These are phyloP conservation scores for Sinohyriopsis cumingii DNA, from an alignment of 2,888 invertebrate genomes.

Conservation along the genomic window DNA sequence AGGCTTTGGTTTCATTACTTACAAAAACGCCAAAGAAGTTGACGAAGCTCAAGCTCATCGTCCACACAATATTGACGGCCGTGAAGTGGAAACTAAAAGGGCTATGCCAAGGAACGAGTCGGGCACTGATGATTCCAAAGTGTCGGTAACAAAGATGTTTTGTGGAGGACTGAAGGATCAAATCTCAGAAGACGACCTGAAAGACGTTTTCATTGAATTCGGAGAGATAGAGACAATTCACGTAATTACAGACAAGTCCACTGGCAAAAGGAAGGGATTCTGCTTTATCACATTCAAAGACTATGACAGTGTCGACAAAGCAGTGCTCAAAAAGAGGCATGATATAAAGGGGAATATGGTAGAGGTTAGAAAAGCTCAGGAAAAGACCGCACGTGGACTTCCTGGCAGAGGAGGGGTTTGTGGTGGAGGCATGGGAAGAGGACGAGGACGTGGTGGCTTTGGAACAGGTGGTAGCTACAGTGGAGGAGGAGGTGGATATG, in stretches of 20 bases:
- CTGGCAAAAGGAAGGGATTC: conserved; percentile 95
- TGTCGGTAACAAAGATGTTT: conserved; percentile 87
- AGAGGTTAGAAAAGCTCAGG: conserved; percentile 94
- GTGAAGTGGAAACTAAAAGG: conserved; percentile 96
- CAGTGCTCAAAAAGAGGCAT: conserved; percentile 76
- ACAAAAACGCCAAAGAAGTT: conserved; percentile 93
- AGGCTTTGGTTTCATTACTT: conserved; percentile 99
- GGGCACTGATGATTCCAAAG: conserved; percentile 76
- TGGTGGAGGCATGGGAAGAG: conserved; percentile 18
- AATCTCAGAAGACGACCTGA: conserved; percentile 89
- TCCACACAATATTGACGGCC: conserved; percentile 94
- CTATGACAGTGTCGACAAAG: conserved; percentile 97
- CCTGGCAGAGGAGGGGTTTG: conserved; percentile 25
- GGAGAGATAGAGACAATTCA: conserved; percentile 88
- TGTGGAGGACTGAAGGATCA: conserved; percentile 95
- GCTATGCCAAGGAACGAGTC: conserved; percentile 87
- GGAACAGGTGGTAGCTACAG: conserved; percentile 12
- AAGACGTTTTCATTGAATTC: conserved; percentile 75
- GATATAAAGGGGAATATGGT: conserved; percentile 85
- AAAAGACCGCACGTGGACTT: conserved; percentile 81
- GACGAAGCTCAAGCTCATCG: conserved; percentile 89
- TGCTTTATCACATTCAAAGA: conserved; percentile 98
- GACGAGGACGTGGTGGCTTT: conserved; percentile 9
- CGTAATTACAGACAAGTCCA: conserved; percentile 92
- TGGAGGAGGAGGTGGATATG: conserved; percentile 17